phyloP scores from a whole-genome alignment of 2,888 invertebrate species.

The Cerceris rybyensis region DNA sequence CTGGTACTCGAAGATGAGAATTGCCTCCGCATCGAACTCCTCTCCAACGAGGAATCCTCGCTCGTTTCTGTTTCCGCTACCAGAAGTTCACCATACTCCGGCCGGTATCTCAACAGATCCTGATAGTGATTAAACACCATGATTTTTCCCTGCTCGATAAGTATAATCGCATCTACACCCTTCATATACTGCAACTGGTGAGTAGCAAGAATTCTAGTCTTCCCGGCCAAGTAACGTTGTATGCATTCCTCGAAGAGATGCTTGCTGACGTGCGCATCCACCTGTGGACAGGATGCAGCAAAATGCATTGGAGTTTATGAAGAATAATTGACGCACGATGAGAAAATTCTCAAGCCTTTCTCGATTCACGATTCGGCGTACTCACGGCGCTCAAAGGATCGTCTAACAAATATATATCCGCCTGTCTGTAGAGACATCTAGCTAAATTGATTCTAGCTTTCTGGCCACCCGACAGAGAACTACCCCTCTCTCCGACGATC shows the following conservation, averaged over 20 bases:
- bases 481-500: slow-evolving; percentile 88
- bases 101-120: slow-evolving; percentile 71
- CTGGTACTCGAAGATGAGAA: slow-evolving; percentile 76
- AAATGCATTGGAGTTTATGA: too few relatives aligned
- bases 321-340: too few relatives aligned
- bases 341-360: too few relatives aligned
- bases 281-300: slow-evolving; percentile 66
- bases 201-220: slow-evolving; percentile 90
- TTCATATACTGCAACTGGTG: slow-evolving; percentile 88
- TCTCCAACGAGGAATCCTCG: slow-evolving; percentile 69
- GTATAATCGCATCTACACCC: slow-evolving; percentile 77
- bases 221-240: slow-evolving; percentile 85
- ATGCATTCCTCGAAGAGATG: slow-evolving; percentile 90
- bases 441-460: slow-evolving; percentile 90
- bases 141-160: slow-evolving; percentile 76
- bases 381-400: slow-evolving; percentile 90
- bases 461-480: slow-evolving; percentile 89
- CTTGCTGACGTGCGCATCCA: slow-evolving; percentile 89
- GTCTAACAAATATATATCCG: slow-evolving; percentile 91
- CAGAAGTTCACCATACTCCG: slow-evolving; percentile 73
- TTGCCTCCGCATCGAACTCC: slow-evolving; percentile 67
- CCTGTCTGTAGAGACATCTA: slow-evolving; percentile 89
- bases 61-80: slow-evolving; percentile 69
- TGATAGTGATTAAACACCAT: slow-evolving; percentile 71
- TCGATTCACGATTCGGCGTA: neutral